Evolutionary conservation across 2,888 invertebrate species (phyloP).

Genomic region (Ormyrus labotus): DNA sequence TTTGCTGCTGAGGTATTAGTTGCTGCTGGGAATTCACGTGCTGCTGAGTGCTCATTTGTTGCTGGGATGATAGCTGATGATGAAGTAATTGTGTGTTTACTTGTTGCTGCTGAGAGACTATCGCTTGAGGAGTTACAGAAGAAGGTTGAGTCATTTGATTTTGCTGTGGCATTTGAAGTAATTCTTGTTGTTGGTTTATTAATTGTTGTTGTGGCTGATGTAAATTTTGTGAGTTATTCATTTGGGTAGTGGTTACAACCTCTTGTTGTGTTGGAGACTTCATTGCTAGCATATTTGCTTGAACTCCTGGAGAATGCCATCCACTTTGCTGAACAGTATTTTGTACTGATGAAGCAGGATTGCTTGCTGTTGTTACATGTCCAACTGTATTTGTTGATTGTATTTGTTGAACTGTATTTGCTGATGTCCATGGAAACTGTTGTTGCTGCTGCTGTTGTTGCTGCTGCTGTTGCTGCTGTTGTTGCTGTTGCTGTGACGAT

Average conservation of each 20-base stretch:
- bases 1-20: constrained; percentile 58
- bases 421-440: constrained; percentile 44
- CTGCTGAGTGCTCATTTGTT: constrained; percentile 77
- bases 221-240: constrained; percentile 61
- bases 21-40: constrained; percentile 63
- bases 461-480: constrained; percentile 11
- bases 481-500: constrained; percentile 54
- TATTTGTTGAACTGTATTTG: constrained; percentile 55
- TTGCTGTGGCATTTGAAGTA: constrained; percentile 68
- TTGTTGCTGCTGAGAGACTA: constrained; percentile 64
- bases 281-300: constrained; percentile 63
- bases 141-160: constrained; percentile 65
- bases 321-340: constrained; percentile 64
- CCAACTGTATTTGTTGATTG: constrained; percentile 56
- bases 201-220: constrained; percentile 69
- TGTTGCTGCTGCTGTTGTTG: constrained; percentile 54
- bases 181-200: constrained; percentile 77
- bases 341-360: constrained; percentile 61
- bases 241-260: constrained; percentile 61
- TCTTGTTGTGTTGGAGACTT: constrained; percentile 65
- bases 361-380: constrained; percentile 58
- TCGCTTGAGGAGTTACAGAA: constrained; percentile 59
- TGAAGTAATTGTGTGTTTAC: constrained; percentile 75
- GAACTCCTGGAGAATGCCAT: constrained; percentile 68
- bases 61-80: constrained; percentile 63